phyloP scores from a whole-genome alignment of 2,113 vertebrate species.

The Oplegnathus fasciatus region DNA sequence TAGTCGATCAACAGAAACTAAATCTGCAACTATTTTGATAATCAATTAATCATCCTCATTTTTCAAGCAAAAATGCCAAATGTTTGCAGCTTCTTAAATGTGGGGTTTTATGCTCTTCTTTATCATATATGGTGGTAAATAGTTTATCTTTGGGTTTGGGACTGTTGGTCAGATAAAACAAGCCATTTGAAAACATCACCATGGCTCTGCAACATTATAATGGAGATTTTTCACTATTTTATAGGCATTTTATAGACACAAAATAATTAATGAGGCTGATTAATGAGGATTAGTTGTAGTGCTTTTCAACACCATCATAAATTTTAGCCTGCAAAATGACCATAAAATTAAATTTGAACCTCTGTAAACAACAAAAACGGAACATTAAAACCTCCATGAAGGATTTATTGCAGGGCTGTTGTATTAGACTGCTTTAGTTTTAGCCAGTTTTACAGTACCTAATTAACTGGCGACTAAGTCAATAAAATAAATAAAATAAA shows the following conservation, averaged over 20 bases:
- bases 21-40: not conserved
- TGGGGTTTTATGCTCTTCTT: not conserved
- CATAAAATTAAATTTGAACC: not conserved
- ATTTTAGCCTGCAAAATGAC: not conserved
- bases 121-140: no score
- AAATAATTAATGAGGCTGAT: not conserved
- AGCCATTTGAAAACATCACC: not conserved
- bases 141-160: not conserved
- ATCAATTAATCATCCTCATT: not conserved
- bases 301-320: not conserved
- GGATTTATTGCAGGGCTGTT: not conserved
- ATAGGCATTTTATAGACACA: not conserved
- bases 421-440: not conserved
- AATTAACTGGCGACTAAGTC: not conserved
- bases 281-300: not conserved
- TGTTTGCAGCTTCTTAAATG: not conserved
- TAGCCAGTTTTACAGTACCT: not conserved
- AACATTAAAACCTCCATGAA: not conserved
- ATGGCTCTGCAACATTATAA: not conserved
- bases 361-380: not conserved
- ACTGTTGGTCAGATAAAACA: not conserved
- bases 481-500: slow-evolving; percentile 9
- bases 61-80: not conserved
- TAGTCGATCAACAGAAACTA: not conserved
- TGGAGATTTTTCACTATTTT: not conserved